A percentile compares a stretch with the other conserved stretches of the same genome.
phyloP scores from a whole-genome alignment of 2,113 vertebrate species.

The Mesitornis unicolor region DNA sequence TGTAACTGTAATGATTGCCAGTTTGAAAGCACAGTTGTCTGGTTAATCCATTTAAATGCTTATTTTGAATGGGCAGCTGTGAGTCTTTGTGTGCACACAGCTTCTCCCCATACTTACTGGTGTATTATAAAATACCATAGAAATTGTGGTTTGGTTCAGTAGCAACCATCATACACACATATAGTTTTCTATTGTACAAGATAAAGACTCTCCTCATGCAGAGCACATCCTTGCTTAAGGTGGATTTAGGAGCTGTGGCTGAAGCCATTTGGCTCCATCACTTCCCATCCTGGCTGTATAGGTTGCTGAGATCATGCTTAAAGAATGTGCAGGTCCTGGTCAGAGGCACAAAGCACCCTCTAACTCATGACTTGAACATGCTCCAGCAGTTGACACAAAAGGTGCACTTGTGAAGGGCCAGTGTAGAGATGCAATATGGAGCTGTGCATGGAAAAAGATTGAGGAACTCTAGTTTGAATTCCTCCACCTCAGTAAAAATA shows the following conservation, averaged over 20 bases:
- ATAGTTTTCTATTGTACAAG: not conserved
- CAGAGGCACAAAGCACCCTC: not conserved
- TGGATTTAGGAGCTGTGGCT: not conserved
- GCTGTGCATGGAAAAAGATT: not conserved
- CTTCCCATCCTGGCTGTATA: not conserved
- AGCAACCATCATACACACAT: accelerated
- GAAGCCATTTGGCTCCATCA: not conserved
- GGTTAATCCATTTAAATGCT: constrained; percentile 40
- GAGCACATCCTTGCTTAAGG: not conserved
- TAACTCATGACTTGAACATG: not conserved
- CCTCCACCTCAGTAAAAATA: not conserved
- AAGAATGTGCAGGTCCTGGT: not conserved
- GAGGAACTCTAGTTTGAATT: not conserved
- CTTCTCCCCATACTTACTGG: not conserved
- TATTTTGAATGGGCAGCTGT: constrained; percentile 38
- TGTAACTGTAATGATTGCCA: not conserved
- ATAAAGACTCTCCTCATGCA: not conserved
- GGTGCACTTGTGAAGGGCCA: not conserved
- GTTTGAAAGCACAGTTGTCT: constrained; percentile 24
- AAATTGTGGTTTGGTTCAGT: not conserved
- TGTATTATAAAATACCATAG: not conserved
- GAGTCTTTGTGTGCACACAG: not conserved
- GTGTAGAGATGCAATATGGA: not conserved
- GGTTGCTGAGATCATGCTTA: not conserved
- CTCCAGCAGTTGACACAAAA: not conserved